Evolutionary conservation across 2,797 vertebrate species (phyloP).

Genomic region (Sternarchorhynchus goeldii): DNA sequence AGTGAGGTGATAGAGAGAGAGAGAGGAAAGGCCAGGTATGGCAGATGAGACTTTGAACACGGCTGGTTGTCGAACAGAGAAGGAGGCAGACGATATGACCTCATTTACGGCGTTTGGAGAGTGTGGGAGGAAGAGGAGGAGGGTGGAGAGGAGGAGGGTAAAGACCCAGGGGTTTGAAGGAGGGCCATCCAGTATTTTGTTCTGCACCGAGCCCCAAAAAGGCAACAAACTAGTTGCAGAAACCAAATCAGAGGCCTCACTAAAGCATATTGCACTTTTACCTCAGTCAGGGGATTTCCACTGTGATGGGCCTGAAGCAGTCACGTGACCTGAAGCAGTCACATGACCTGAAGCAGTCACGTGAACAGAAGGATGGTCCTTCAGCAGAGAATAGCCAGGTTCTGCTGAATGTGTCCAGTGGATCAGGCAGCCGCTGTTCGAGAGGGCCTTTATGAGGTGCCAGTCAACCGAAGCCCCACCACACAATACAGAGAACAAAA

Average conservation of each 20-base stretch:
- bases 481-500: conserved; percentile 68
- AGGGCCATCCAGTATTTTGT: conserved; percentile 54
- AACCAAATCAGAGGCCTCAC: conserved; percentile 1
- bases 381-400: conserved; percentile 58
- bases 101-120: conserved; percentile 77
- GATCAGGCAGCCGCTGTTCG: conserved; percentile 69
- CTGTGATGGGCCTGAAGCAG: conserved; percentile 13
- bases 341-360: too few relatives aligned
- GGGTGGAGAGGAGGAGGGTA: not conserved
- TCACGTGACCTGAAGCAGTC: conserved; percentile 9
- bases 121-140: conserved; percentile 47
- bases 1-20: conserved; percentile 33
- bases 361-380: not conserved
- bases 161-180: too few relatives aligned
- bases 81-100: conserved; percentile 65
- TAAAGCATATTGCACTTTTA: conserved; percentile 11
- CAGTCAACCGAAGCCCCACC: conserved; percentile 58
- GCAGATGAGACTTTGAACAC: conserved; percentile 79
- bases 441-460: conserved; percentile 59
- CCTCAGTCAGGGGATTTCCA: conserved; percentile 20
- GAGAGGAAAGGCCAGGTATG: conserved; percentile 73
- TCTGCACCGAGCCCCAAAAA: not conserved
- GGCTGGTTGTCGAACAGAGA: conserved; percentile 67
- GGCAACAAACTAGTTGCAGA: not conserved
- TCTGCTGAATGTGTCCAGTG: conserved; percentile 65